Evolutionary conservation across 2,113 vertebrate genomes (phyloP).

Genomic region (Amblyornis subalaris): DNA sequence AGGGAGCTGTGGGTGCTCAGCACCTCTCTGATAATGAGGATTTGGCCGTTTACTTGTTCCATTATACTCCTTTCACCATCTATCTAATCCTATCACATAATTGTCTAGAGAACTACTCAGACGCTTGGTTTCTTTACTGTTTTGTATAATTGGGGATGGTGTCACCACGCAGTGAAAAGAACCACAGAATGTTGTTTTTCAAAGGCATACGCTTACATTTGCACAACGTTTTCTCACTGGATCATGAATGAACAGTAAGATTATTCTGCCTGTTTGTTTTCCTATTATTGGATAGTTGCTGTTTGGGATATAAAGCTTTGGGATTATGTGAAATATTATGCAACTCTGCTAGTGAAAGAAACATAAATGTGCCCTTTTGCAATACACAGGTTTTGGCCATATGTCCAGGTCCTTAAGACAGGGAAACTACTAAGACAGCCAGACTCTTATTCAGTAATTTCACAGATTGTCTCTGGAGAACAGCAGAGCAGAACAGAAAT

Average conservation of each 20-base stretch:
- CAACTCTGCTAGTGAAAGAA: background rate
- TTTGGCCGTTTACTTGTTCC: slow-evolving; percentile 51
- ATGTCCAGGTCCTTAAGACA: background rate
- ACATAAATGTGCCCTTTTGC: background rate
- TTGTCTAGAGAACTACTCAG: slow-evolving; percentile 32
- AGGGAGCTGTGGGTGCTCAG: background rate
- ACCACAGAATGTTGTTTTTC: slow-evolving; percentile 29
- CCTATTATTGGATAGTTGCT: background rate
- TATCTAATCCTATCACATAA: slow-evolving; percentile 33
- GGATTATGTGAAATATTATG: background rate
- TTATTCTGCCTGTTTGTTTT: slow-evolving; percentile 40
- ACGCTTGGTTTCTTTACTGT: slow-evolving; percentile 25
- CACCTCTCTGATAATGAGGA: background rate
- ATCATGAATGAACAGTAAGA: slow-evolving; percentile 26
- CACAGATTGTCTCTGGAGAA: background rate
- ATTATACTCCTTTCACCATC: slow-evolving; percentile 31
- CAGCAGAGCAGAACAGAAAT: background rate
- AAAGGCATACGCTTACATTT: background rate
- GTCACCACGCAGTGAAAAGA: slow-evolving; percentile 54
- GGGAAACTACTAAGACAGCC: background rate
- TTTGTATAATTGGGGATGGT: slow-evolving; percentile 36
- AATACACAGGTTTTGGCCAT: fast-evolving
- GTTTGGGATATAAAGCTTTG: background rate
- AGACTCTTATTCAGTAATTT: background rate
- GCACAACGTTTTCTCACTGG: slow-evolving; percentile 12